Base-by-base conservation (phyloP, 1,140 invertebrate genomes). In the Tetramorium parvispinum region DNA sequence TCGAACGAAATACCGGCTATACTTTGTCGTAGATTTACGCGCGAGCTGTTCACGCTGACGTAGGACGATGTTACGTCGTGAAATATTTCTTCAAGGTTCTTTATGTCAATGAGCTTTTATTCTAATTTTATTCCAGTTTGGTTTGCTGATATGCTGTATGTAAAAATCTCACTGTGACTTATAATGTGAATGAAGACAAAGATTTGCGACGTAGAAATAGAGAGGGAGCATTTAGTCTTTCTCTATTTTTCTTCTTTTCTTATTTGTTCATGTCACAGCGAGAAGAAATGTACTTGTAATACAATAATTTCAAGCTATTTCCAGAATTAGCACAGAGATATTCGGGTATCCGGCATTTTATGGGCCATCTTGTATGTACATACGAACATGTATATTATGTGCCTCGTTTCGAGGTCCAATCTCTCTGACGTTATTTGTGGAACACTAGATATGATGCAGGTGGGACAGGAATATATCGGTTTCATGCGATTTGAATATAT, bases 401-500 rank as follows among this genome's bases (percentile, higher is more conserved):
- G 68, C 53, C 16, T 75, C 68, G 66, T 71, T 59, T 3, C 68
- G 49, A n/a, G 83, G 61, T 18, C n/a, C 87, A 68, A 88, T 78
- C 87, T 63, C 75, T 88, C 83, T 18, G 66, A 76, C 87, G 59
- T 88, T 89, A 85, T 88, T 89, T 82, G 65, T 37, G 27, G 51
- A 68, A 88, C 46, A 66, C 57, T 68, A 49, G 77, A 32, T 66
- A 77, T 46, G 57, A 21, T 87, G 73, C 68, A 73, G 65, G 27
- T 21, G 65, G 76, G 16, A 70, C 68, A 49, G 76, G 83, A 88
- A 89, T 89, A 88, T 88, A 89, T 89, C 73, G 88, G 55, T 81
- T 88, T 51, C 59, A 71, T 57, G 59, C 55, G 37, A 89, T 89
- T 89, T 89, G 83, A 88, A 89, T 89, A 76, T 66, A 88, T 76